These are phyloP conservation scores for Miniopterus natalensis DNA, from an alignment of 2,113 vertebrate species.

Conservation along the genomic window DNA sequence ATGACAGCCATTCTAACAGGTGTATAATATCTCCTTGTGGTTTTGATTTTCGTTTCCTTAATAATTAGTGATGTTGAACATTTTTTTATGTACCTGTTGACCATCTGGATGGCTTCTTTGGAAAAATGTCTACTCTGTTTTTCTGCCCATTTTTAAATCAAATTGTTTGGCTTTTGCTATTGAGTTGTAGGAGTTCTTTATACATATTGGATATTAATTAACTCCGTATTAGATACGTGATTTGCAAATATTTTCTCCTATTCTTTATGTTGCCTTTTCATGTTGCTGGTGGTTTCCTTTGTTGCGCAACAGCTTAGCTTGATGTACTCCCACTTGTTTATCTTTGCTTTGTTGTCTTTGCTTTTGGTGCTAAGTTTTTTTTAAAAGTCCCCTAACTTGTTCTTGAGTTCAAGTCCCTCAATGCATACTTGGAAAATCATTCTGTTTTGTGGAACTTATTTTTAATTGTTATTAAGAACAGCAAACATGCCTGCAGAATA, in stretches of 20 bases:
- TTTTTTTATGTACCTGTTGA: background rate
- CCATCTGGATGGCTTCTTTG: background rate
- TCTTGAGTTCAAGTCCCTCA: background rate
- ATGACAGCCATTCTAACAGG: background rate
- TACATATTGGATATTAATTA: background rate
- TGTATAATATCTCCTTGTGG: background rate
- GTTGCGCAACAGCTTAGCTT: background rate
- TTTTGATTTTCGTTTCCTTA: background rate
- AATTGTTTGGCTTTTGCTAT: background rate
- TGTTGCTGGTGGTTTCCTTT: background rate
- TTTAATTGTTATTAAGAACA: constrained; percentile 21
- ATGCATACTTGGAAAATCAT: background rate
- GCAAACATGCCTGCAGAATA: background rate
- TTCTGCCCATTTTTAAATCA: background rate
- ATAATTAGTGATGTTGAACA: background rate
- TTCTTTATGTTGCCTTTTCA: background rate
- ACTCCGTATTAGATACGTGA: background rate
- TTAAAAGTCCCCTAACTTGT: background rate
- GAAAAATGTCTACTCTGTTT: background rate
- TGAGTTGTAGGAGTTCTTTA: background rate
- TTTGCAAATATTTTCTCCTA: background rate
- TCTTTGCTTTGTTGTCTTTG: constrained; percentile 39
- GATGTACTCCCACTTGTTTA: background rate
- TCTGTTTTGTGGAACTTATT: background rate
- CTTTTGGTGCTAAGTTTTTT: background rate